Conservation (phyloP, 53 echinoderm and acorn worm genomes). For the Holothuria scabra region DNA sequence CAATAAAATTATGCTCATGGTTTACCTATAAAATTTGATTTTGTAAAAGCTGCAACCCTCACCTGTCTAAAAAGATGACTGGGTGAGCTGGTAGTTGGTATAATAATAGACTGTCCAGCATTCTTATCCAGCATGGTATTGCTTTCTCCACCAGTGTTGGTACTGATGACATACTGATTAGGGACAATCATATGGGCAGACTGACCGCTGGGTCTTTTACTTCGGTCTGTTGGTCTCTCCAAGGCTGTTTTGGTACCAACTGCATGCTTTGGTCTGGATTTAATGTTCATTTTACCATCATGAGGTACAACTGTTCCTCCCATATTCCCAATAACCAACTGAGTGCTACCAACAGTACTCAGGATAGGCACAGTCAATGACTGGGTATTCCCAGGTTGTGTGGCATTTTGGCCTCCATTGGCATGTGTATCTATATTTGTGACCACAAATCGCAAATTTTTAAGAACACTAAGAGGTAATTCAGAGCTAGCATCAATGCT, state of each 20-base stretch:
- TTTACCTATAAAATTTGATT: no score
- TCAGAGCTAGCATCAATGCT: slow-evolving; percentile 66
- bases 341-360: slow-evolving; percentile 80
- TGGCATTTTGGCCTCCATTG: slow-evolving; percentile 56
- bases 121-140: slow-evolving; percentile 36
- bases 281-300: slow-evolving; percentile 92
- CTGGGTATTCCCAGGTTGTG: slow-evolving; percentile 54
- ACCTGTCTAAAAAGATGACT: slow-evolving; percentile 88
- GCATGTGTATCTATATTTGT: slow-evolving; percentile 92
- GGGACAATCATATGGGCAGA: slow-evolving; percentile 52
- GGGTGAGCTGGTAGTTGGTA: slow-evolving; percentile 65
- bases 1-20: no score
- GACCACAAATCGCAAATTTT: slow-evolving; percentile 88
- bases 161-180: slow-evolving; percentile 32
- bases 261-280: slow-evolving; percentile 83
- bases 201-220: slow-evolving; percentile 64
- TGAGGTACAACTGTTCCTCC: slow-evolving; percentile 80
- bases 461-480: slow-evolving; percentile 59
- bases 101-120: slow-evolving; percentile 55
- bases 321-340: slow-evolving; percentile 81
- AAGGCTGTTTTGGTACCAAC: slow-evolving; percentile 47
- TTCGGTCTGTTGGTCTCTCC: slow-evolving; percentile 64
- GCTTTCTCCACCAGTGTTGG: slow-evolving; percentile 25
- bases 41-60: neutral
- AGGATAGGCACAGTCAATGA: slow-evolving; percentile 76